Evolutionary conservation across 2,888 invertebrate genomes (phyloP).

Genomic region (Dolichopus griseipennis): DNA sequence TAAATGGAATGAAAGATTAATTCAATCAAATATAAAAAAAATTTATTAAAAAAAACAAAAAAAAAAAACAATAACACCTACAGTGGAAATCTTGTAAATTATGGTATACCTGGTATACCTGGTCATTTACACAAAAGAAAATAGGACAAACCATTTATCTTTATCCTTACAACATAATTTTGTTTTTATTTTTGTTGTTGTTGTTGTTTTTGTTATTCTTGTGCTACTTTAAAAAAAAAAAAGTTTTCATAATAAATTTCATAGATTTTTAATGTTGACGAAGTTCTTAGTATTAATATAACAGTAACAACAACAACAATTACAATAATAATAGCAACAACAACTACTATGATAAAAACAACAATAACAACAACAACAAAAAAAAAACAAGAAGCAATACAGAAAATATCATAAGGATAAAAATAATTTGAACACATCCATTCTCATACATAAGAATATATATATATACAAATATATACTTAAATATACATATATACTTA

Average conservation of each 20-base stretch:
- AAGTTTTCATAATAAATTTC: background rate
- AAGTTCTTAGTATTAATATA: background rate
- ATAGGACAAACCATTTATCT: slow-evolving; percentile 1
- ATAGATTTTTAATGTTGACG: background rate
- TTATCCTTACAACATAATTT: slow-evolving; percentile 4
- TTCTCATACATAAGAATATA: no score
- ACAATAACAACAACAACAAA: no score
- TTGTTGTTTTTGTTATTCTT: background rate
- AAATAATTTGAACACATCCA: no score
- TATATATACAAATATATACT: no score
- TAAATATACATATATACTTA: no score
- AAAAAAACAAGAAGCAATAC: no score
- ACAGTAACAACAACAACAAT: no score
- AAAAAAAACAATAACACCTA: background rate
- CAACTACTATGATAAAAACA: no score
- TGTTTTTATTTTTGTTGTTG: background rate
- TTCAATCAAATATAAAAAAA: background rate
- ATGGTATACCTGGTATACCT: slow-evolving; percentile 4
- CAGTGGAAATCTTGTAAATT: background rate
- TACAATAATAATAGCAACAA: no score
- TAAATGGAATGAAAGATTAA: background rate
- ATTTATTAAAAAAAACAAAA: background rate
- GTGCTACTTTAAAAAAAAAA: background rate
- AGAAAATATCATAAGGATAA: no score
- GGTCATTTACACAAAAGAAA: slow-evolving; percentile 3